Evolutionary conservation across 23 tunicate species (phyloP).

Genomic region (Aplidium turbinatum): DNA sequence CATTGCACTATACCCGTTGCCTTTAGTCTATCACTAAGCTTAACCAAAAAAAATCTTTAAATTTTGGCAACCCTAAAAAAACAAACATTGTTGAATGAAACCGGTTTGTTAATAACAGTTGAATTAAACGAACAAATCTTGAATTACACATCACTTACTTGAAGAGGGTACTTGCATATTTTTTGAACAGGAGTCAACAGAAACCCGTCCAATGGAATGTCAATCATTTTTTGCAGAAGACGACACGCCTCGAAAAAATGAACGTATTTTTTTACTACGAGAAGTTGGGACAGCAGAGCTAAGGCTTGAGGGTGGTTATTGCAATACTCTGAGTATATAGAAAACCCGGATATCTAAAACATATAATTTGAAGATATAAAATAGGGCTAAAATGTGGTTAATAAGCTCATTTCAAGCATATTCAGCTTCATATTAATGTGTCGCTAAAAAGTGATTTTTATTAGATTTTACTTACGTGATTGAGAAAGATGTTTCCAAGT

Average conservation of each 20-base stretch:
- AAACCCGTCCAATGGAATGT: slow-evolving; percentile 81
- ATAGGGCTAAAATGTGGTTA: no score
- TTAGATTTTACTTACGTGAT: slow-evolving; percentile 83
- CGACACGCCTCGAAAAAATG: slow-evolving; percentile 93
- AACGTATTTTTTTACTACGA: slow-evolving; percentile 50
- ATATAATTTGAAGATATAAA: neutral
- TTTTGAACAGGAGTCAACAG: slow-evolving; percentile 89
- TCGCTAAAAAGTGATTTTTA: no score
- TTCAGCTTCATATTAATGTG: no score
- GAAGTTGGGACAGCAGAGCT: slow-evolving; percentile 44
- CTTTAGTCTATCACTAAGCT: no score
- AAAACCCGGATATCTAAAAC: slow-evolving; percentile 60
- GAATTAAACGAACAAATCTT: no score
- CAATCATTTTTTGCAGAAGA: slow-evolving; percentile 86
- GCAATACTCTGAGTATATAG: slow-evolving; percentile 89
- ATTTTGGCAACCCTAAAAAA: no score
- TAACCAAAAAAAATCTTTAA: neutral
- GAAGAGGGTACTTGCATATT: slow-evolving; percentile 97
- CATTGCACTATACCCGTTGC: no score
- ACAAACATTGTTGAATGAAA: no score
- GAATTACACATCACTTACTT: slow-evolving; percentile 71
- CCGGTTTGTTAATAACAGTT: no score
- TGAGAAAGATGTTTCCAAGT: slow-evolving; percentile 69
- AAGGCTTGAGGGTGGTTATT: slow-evolving; percentile 87
- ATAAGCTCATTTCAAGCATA: no score